phyloP scores from a whole-genome alignment of 2,113 vertebrate genomes.

The Fregata magnificens region DNA sequence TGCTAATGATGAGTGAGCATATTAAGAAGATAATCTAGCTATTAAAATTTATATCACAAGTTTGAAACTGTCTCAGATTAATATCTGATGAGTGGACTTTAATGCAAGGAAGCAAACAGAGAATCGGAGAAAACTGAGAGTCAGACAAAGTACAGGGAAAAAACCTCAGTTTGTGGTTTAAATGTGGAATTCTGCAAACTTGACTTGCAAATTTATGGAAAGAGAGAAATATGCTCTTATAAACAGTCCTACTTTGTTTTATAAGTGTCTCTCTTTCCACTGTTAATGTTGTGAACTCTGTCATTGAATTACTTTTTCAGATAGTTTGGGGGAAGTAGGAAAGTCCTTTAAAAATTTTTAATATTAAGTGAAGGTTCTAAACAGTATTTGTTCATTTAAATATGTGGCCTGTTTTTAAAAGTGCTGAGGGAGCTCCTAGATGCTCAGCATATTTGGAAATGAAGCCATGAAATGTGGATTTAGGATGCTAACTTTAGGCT shows the following conservation, averaged over 20 bases:
- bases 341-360: neutral
- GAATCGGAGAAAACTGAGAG: neutral
- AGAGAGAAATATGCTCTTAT: neutral
- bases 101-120: neutral
- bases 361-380: neutral
- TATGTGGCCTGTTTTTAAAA: neutral
- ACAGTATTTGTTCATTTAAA: neutral
- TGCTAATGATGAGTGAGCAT: neutral
- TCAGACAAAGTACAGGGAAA: neutral
- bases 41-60: neutral
- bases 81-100: neutral
- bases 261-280: neutral
- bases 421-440: neutral
- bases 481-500: conserved; percentile 59
- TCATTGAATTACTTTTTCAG: neutral
- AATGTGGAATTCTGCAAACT: neutral
- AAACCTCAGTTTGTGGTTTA: neutral
- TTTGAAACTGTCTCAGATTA: neutral
- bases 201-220: neutral
- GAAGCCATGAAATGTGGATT: conserved; percentile 60
- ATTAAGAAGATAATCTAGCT: neutral
- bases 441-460: conserved; percentile 42
- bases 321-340: neutral
- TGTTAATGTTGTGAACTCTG: neutral
- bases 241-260: neutral